These are phyloP conservation scores for Erythrocebus patas DNA, from an alignment of 2,113 vertebrate genomes.

Conservation along the genomic window DNA sequence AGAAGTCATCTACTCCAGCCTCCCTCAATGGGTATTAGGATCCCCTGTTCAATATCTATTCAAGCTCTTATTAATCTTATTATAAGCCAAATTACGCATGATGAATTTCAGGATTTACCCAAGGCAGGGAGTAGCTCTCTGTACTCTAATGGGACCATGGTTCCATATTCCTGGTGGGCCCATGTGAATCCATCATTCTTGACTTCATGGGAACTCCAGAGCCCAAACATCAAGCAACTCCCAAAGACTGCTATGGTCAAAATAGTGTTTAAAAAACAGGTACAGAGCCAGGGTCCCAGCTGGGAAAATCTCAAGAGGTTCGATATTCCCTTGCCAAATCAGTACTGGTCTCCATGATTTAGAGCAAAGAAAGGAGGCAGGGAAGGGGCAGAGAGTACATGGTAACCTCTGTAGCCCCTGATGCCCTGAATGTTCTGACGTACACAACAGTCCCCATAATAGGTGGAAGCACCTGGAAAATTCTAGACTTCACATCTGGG, in stretches of 20 bases:
- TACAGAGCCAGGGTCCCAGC: background rate
- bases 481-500: background rate
- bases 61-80: slow-evolving; percentile 46
- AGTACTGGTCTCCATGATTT: background rate
- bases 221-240: background rate
- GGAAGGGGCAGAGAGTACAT: background rate
- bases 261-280: background rate
- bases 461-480: background rate
- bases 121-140: background rate
- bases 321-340: background rate
- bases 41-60: slow-evolving; percentile 44
- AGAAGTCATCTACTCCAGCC: background rate
- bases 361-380: background rate
- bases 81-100: background rate
- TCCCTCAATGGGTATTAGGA: background rate
- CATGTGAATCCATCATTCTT: background rate
- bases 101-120: slow-evolving; percentile 36
- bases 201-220: background rate
- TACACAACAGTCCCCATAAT: background rate
- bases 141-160: background rate
- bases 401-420: background rate
- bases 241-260: background rate
- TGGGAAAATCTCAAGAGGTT: background rate
- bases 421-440: background rate
- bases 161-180: background rate